These are phyloP conservation scores for Microcebus lehilahytsara DNA, from an alignment of 2,113 vertebrate species.

Conservation along the genomic window DNA sequence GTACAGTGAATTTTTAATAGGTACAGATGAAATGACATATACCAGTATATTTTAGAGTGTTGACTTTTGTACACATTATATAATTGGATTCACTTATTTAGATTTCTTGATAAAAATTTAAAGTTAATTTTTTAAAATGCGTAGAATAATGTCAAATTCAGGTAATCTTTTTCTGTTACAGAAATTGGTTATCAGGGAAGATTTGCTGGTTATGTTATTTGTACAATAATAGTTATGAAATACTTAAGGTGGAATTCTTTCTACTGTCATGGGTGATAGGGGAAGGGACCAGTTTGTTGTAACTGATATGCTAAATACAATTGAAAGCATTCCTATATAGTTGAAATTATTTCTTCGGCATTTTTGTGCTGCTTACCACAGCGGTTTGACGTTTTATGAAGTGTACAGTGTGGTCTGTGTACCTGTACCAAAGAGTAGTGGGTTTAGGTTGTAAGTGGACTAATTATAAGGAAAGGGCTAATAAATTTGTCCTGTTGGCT, in stretches of 20 bases:
- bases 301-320: not conserved
- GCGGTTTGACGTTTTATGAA: not conserved
- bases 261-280: not conserved
- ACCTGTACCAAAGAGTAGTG: not conserved
- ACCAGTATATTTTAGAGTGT: not conserved
- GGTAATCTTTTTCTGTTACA: not conserved
- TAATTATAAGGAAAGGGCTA: not conserved
- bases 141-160: constrained; percentile 25
- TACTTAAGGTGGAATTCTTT: constrained; percentile 32
- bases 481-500: not conserved
- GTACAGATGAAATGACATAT: constrained; percentile 30
- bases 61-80: not conserved
- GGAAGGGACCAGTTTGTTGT: not conserved
- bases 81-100: constrained; percentile 29
- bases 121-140: constrained; percentile 5
- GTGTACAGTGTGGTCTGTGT: not conserved
- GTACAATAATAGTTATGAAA: constrained; percentile 31
- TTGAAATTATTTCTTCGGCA: constrained; percentile 24
- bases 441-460: not conserved
- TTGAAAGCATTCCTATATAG: constrained; percentile 23
- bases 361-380: constrained; percentile 29
- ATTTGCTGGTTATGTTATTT: constrained; percentile 33
- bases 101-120: constrained; percentile 30
- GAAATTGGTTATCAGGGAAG: not conserved
- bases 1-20: not conserved